Conservation (phyloP, 2,797 vertebrate species). For the Glossophaga mutica region DNA sequence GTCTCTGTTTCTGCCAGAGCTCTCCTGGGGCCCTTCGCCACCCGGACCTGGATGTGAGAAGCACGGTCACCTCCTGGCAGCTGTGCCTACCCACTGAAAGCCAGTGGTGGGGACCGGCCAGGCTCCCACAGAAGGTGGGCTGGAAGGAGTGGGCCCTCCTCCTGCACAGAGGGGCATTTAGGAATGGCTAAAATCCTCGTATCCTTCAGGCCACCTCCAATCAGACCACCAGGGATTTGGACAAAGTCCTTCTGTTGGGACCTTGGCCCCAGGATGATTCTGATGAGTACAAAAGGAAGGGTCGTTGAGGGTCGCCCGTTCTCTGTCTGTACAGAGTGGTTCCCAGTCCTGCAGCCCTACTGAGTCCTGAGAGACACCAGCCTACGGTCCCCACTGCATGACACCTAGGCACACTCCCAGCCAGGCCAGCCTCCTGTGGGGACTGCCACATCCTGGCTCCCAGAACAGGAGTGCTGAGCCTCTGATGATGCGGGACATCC, state of each 20-base stretch:
- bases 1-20: not conserved
- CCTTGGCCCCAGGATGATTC: not conserved
- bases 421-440: not conserved
- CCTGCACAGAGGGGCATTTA: not conserved
- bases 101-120: fast-evolving
- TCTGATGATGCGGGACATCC: not conserved
- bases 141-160: not conserved
- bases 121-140: not conserved
- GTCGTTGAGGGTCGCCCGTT: not conserved
- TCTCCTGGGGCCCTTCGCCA: not conserved
- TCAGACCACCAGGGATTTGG: not conserved
- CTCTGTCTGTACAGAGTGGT: not conserved
- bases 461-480: not conserved
- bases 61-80: not conserved
- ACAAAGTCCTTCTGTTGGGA: not conserved
- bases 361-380: not conserved
- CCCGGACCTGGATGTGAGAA: not conserved
- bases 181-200: not conserved
- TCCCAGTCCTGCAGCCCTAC: not conserved
- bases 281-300: not conserved
- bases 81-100: not conserved
- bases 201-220: not conserved
- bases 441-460: not conserved
- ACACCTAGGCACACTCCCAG: fast-evolving
- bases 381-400: too few relatives aligned